Conservation (phyloP, 2,888 invertebrate genomes). For the Philhelius pedissequus region DNA sequence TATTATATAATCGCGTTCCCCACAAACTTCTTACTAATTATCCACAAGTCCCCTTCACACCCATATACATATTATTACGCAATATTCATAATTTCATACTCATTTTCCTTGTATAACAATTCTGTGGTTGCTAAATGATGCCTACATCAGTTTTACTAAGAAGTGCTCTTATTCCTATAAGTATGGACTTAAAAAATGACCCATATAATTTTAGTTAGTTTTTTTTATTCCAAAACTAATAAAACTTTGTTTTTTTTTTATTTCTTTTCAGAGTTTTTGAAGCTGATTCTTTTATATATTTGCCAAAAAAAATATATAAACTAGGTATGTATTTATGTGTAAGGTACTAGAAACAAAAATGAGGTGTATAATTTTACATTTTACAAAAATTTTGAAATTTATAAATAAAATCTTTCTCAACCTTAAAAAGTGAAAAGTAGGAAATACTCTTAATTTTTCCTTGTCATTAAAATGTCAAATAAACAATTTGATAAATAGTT, state of each 20-base stretch:
- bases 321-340: too few relatives aligned
- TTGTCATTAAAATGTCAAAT: background rate
- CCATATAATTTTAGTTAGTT: too few relatives aligned
- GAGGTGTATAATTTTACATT: background rate
- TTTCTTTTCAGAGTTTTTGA: background rate
- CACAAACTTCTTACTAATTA: too few relatives aligned
- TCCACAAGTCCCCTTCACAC: too few relatives aligned
- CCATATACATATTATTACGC: too few relatives aligned
- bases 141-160: too few relatives aligned
- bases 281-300: background rate
- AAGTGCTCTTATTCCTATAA: too few relatives aligned
- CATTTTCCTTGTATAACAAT: too few relatives aligned
- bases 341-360: background rate
- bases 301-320: background rate
- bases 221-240: background rate
- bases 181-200: too few relatives aligned
- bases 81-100: too few relatives aligned
- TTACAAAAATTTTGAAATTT: background rate
- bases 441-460: constrained; percentile 8
- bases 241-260: background rate
- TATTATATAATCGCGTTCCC: too few relatives aligned
- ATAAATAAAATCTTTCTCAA: background rate
- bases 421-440: background rate
- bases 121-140: too few relatives aligned
- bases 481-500: constrained; percentile 4